Base-by-base conservation (phyloP, 2,113 vertebrate genomes). In the Varanus komodoensis region DNA sequence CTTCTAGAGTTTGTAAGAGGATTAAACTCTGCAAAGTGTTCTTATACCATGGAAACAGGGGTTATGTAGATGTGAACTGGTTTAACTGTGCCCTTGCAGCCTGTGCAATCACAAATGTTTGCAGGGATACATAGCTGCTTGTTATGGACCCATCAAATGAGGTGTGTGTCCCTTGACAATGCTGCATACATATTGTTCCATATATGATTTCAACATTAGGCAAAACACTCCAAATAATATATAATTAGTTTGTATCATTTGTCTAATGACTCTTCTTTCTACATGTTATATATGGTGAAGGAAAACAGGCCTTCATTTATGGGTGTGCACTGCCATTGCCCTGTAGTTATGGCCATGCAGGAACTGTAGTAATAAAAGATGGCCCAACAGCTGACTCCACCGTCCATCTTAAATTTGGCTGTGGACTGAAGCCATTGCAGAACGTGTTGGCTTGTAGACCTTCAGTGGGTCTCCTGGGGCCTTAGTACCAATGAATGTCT, bases 231-330 rank as follows among this genome's bases (percentile, higher is more conserved):
- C 57, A 78, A 83, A 79, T 78, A 61, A 78, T 19, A 68, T 79
- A 44, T 87, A 87, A 87, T 87, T 87, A 87, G 57, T 64, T 48
- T 79, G 25, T 25, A 78, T 38, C 57, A 67, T 87, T 79, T 48
- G 34, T 79, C 54, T 87, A 87, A 87, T 87, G 75, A 87, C 61
- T 67, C 57, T 27, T 67, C 29, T 87, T 87, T 78, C 75, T 44
- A 48, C 77, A 67, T 79, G 34, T 68, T 87, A 78, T 32, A n/a
- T 87, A 68, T 79, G 57, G 38, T 78, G 86, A 77, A 87, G 74
- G 52, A 79, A 87, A 87, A 67, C 54, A 87, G 3, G 29, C 38
- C 25, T 50, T 86, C 69, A 73, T 54, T 74, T 79, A 50, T 67
- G 86, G 27, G 9, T 68, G 38, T 79, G 29, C 32, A n/a, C 73